Evolutionary conservation across 2,113 vertebrate species (phyloP), one percentile per base, ranked within the genome.

Genomic region (Sus scrofa): DNA sequence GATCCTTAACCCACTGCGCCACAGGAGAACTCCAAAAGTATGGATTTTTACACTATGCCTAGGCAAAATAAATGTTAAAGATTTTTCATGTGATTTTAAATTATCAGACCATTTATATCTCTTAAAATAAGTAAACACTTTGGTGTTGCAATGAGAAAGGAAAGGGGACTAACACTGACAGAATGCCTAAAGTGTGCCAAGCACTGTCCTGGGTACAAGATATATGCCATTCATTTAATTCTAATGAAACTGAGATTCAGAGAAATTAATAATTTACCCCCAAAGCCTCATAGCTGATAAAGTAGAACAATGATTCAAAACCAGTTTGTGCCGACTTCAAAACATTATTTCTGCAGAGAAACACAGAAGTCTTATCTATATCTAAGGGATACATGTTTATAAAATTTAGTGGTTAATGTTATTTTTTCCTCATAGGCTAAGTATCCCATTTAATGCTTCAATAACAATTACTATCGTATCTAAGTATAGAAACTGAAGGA

Each of bases 261-360:
- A 83, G 34, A 89, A 6, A 54, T 30, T 27, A 87, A 58, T 74
- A 88, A 86, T 34, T 71, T 89, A 82, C 18, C 34, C 60, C 19
- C 62, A 74, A 60, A 71, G 22, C 56, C 37, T 56, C 8, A 24
- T 8, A 91, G 12, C 22, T 89, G 30, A 65, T 70, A 37, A 91
- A 32, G 7, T 58, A 37, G 19, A 94, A 3, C 22, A 85, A 15
- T 32, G 56, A 91, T 65, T 92, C n/a, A 63, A 89, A 83, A 44
- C 15, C 11, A 74, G 20, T 56, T 83, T 68, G 20, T 88, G 70
- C 63, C 89, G 39, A 86, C 30, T 86, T 97, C 62, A 68, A 97
- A 97, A 68, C 14, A 18, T n/a, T 75, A 70, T 85, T 91, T 89
- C 58, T 96, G 19, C 19, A 85, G 15, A 89, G 52, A 78, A 16